Percentiles rank a stretch among this genome's conserved stretches.
Evolutionary conservation across 1,140 invertebrate genomes (phyloP).

Genomic region (Psix sp.): DNA sequence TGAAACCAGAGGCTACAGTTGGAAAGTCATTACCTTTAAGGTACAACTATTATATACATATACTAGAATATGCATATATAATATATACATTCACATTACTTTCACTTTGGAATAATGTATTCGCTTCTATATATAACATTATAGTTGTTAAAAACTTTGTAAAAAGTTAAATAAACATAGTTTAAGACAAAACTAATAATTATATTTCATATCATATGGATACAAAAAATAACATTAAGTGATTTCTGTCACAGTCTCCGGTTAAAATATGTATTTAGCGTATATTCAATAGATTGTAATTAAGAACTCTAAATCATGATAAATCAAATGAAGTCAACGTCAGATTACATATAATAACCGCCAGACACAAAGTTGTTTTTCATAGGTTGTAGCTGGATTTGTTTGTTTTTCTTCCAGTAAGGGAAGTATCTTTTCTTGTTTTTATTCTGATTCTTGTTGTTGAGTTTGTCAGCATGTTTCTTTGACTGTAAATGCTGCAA

Average conservation of each 20-base stretch:
- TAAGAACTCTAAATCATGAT: neutral
- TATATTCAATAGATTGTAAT: slow-evolving; percentile 7
- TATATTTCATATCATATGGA: too few species aligned
- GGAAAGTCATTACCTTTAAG: neutral
- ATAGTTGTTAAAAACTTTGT: too few species aligned
- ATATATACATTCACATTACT: too few species aligned
- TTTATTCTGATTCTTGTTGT: slow-evolving; percentile 61
- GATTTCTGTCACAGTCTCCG: too few species aligned
- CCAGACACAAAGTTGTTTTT: slow-evolving; percentile 70
- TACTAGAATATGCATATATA: too few species aligned
- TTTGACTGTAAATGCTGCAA: slow-evolving; percentile 73
- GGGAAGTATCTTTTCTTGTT: slow-evolving; percentile 66
- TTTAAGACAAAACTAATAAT: too few species aligned
- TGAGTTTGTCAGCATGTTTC: slow-evolving; percentile 69
- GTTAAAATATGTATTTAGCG: neutral
- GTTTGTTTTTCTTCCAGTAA: slow-evolving; percentile 70
- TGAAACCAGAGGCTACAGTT: neutral
- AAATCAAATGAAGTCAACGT: slow-evolving; percentile 23
- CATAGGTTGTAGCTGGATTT: slow-evolving; percentile 40
- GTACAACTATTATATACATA: too few species aligned
- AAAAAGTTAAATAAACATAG: too few species aligned
- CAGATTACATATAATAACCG: slow-evolving; percentile 52
- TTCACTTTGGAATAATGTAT: too few species aligned
- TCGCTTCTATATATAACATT: too few species aligned
- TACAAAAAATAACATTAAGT: too few species aligned